Base-by-base conservation (phyloP, 2,888 invertebrate species). In the Pollenia labialis region DNA sequence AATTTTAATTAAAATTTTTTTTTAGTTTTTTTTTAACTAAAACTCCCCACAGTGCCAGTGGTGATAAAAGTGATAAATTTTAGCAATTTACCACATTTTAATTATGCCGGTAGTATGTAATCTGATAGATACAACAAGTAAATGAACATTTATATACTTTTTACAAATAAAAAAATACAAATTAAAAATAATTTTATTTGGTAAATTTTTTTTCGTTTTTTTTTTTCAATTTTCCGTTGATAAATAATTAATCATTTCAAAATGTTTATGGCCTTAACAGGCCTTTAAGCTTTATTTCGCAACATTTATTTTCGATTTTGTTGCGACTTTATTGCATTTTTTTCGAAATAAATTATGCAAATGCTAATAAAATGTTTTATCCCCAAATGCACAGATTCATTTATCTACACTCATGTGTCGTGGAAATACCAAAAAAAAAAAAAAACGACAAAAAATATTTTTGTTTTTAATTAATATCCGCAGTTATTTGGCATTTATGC, bases 31-130 rank as follows among this genome's bases (percentile, higher is more conserved):
- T n/a, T 7, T n/a, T n/a, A n/a, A 16, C 12, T 14, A 16, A 62
- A 12, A 32, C 14, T 7, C 16, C 9, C 58, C 77, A 79, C 54
- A 18, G 81, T 64, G 44, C 62, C 46, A 18, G n/a, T 71, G 40
- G n/a, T 32, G 50, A 64, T 76, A 60, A 23, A 68, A 81, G 72
- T 81, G 74, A 87, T 87, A 87, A 84, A 87, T 87, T 84, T 84
- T 66, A 76, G 74, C 84, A 87, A 87, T 84, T 87, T 84, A 84
- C 84, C 87, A 81, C 84, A 84, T 87, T 87, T 87, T 84, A 84
- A 87, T 87, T 87, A 84, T 77, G 72, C 64, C 80, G 74, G 79
- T 80, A 56, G 69, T 60, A 23, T 69, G 75, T 54, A 58, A 68
- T 68, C 8, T 50, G n/a, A 66, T 66, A 58, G 56, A 66, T 66